Conservation (phyloP, 2,113 vertebrate genomes). For the Pterocles orientalis region DNA sequence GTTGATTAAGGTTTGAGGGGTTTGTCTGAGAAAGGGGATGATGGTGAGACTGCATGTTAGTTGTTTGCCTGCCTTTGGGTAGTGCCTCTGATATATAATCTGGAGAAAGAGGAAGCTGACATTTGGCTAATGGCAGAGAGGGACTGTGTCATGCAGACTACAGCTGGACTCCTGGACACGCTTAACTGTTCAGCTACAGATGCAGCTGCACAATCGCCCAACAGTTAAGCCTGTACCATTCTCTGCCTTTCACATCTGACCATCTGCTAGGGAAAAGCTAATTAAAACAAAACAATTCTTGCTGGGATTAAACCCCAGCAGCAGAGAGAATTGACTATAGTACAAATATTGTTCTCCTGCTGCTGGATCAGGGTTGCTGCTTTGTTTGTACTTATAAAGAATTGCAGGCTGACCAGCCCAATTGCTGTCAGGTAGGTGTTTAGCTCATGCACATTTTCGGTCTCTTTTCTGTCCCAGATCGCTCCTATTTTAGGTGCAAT, state of each 20-base stretch:
- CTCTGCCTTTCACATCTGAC: slow-evolving; percentile 61
- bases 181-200: slow-evolving; percentile 37
- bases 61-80: neutral
- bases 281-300: slow-evolving; percentile 17
- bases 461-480: neutral
- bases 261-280: slow-evolving; percentile 57
- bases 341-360: slow-evolving; percentile 32
- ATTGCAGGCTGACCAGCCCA: neutral
- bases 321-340: slow-evolving; percentile 28
- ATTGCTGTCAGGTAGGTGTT: slow-evolving; percentile 18
- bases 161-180: slow-evolving; percentile 37
- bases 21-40: neutral
- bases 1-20: neutral
- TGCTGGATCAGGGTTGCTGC: neutral
- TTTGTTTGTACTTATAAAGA: slow-evolving; percentile 20
- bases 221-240: slow-evolving; percentile 58
- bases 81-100: neutral
- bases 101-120: neutral
- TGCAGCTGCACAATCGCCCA: slow-evolving; percentile 52
- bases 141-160: neutral
- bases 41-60: neutral
- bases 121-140: neutral
- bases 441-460: neutral
- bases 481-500: neutral
- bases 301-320: slow-evolving; percentile 40